Evolutionary conservation across 2,888 invertebrate species (phyloP).

Genomic region (Scaptomyza flava): DNA sequence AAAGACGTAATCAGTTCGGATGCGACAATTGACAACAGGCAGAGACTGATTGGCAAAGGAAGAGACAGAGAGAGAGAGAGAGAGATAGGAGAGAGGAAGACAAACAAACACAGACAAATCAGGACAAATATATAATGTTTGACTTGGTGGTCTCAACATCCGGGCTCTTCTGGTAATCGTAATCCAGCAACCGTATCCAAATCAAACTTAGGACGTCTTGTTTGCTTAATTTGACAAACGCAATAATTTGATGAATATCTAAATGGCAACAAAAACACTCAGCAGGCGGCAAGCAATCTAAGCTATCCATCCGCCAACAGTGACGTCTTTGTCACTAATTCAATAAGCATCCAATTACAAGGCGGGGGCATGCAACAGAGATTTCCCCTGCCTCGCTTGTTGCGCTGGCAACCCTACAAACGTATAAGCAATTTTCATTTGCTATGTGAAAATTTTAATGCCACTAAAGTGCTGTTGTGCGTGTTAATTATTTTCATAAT

Average conservation of each 20-base stretch:
- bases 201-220: slow-evolving; percentile 70
- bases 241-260: slow-evolving; percentile 78
- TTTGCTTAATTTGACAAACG: slow-evolving; percentile 81
- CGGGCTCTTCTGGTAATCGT: slow-evolving; percentile 13
- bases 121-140: slow-evolving; percentile 36
- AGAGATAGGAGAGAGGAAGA: not conserved
- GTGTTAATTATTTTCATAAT: slow-evolving; percentile 59
- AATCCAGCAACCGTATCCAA: slow-evolving; percentile 44
- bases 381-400: not conserved
- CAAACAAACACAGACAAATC: slow-evolving; percentile 38
- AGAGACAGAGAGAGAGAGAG: not conserved
- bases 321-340: slow-evolving; percentile 68
- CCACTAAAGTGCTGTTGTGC: slow-evolving; percentile 44
- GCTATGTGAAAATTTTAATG: slow-evolving; percentile 66
- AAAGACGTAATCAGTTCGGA: slow-evolving; percentile 48
- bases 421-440: slow-evolving; percentile 62
- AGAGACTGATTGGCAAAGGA: slow-evolving; percentile 8
- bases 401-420: slow-evolving; percentile 23
- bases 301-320: slow-evolving; percentile 3
- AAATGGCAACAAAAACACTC: slow-evolving; percentile 61
- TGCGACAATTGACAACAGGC: slow-evolving; percentile 4
- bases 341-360: slow-evolving; percentile 80
- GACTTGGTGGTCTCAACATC: slow-evolving; percentile 8
- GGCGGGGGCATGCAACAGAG: slow-evolving; percentile 39
- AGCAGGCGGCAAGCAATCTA: slow-evolving; percentile 44